These are phyloP conservation scores for Drosophila mayaguana DNA, from an alignment of 2,888 invertebrate genomes.

Conservation along the genomic window DNA sequence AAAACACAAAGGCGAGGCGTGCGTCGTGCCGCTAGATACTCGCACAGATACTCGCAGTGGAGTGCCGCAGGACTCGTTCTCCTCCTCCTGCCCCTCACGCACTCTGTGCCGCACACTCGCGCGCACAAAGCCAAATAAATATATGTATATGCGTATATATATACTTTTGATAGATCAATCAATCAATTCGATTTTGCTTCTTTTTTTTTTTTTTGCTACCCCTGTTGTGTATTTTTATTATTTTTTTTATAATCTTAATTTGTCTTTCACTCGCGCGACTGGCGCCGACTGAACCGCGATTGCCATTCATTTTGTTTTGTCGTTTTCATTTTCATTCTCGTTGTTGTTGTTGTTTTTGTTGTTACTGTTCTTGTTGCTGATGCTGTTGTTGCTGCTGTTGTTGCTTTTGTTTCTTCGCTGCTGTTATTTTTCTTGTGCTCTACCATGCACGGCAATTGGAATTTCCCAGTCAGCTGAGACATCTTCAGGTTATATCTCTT, in stretches of 20 bases:
- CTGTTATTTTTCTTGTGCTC: constrained; percentile 47
- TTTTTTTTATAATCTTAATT: constrained; percentile 80
- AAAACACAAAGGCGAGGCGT: constrained; percentile 74
- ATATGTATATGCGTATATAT: constrained; percentile 16
- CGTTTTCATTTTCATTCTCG: constrained; percentile 47
- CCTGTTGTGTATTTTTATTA: constrained; percentile 70
- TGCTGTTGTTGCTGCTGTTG: not conserved
- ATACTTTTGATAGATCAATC: constrained; percentile 79
- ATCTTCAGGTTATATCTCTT: constrained; percentile 22
- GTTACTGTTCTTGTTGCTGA: not conserved
- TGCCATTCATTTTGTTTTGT: constrained; percentile 76
- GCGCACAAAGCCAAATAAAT: constrained; percentile 28
- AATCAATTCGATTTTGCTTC: constrained; percentile 69
- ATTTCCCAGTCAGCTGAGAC: constrained; percentile 60
- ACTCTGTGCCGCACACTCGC: constrained; percentile 20
- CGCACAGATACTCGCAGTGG: constrained; percentile 62
- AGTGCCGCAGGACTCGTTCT: constrained; percentile 29
- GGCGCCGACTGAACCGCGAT: constrained; percentile 75
- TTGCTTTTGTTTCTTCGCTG: constrained; percentile 1
- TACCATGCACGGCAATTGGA: constrained; percentile 58
- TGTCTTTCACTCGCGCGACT: constrained; percentile 78
- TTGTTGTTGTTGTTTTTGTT: not conserved
- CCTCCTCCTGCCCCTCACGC: constrained; percentile 5
- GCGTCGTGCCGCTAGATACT: constrained; percentile 15
- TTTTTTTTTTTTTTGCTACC: constrained; percentile 29